Evolutionary conservation across 2,888 invertebrate genomes (phyloP), one percentile per base, ranked within the genome.

Genomic region (Toxonevra muliebris): DNA sequence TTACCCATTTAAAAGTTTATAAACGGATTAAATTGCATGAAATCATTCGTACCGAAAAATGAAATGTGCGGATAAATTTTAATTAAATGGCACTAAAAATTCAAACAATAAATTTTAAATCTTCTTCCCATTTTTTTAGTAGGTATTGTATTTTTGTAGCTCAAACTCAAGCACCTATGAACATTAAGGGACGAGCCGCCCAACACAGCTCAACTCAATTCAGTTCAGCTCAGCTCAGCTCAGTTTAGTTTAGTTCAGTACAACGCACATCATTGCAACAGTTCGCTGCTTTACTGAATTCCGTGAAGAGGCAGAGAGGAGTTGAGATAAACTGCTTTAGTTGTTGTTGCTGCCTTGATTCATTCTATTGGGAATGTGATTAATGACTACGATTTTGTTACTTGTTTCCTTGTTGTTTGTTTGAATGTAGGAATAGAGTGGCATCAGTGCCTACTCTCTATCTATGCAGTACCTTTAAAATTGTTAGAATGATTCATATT

Each of bases 351-450:
- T 64, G 66, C 57, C 20, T 52, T 52, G 17, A 12, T 17, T 12
- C 72, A 71, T 79, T 72, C 77, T 79, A 79, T 77, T 79, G 78
- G 77, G 69, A 71, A 73, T 71, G 79, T 80, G 79, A 79, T 79
- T 80, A 78, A 79, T 79, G 80, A 76, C 73, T 71, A 76, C 74
- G 75, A 75, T 80, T 77, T 78, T 78, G 75, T 77, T 79, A 79
- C 79, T 78, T 76, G 75, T 70, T 58, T 58, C 20, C 48, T 48
- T 48, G 48, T 48, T 48, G 48, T 48, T 5, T 8, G 48, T 8
- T 11, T 43, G n/a, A n/a, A n/a, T 30, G 30, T 30, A 30, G 30
- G 30, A 30, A 7, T 30, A 30, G 30, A 30, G 30, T 30, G 30
- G 30, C 30, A 30, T 30, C 30, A 30, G 30, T 30, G 30, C 30